Percentiles rank a stretch among this genome's conserved stretches.
phyloP scores from a whole-genome alignment of 2,113 vertebrate genomes.

The Hepsetus odoe region DNA sequence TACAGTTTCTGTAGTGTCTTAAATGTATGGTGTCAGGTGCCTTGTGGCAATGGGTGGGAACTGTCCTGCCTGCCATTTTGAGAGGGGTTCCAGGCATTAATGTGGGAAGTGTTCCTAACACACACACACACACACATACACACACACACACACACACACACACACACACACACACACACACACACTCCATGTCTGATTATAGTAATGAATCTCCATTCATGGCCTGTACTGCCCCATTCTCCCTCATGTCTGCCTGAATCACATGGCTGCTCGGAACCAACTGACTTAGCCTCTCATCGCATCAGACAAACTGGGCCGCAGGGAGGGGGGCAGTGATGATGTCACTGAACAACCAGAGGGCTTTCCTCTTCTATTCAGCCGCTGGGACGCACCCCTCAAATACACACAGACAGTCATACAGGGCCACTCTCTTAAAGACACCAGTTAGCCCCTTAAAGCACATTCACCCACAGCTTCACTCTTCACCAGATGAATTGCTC shows the following conservation, averaged over 20 bases:
- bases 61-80: slow-evolving; percentile 69
- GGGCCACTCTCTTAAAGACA: not conserved
- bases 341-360: slow-evolving; percentile 54
- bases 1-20: slow-evolving; percentile 60
- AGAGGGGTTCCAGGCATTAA: slow-evolving; percentile 72
- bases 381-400: not conserved
- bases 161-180: slow-evolving; percentile 22
- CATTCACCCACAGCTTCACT: not conserved
- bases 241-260: slow-evolving; percentile 82
- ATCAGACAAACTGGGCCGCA: slow-evolving; percentile 81
- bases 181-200: slow-evolving; percentile 73
- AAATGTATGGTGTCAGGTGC: slow-evolving; percentile 80
- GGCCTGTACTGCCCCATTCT: slow-evolving; percentile 65
- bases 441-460: not conserved
- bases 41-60: slow-evolving; percentile 79
- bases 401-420: not conserved
- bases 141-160: slow-evolving; percentile 38
- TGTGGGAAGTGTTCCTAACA: slow-evolving; percentile 54
- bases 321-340: slow-evolving; percentile 73
- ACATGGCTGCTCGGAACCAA: slow-evolving; percentile 78
- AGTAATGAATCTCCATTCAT: slow-evolving; percentile 67
- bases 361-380: slow-evolving; percentile 20
- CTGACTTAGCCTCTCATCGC: slow-evolving; percentile 80
- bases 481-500: not conserved
- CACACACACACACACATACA: slow-evolving; percentile 29